Conservation (phyloP, 2,113 vertebrate genomes). For the Machaerirhynchus nigripectus region DNA sequence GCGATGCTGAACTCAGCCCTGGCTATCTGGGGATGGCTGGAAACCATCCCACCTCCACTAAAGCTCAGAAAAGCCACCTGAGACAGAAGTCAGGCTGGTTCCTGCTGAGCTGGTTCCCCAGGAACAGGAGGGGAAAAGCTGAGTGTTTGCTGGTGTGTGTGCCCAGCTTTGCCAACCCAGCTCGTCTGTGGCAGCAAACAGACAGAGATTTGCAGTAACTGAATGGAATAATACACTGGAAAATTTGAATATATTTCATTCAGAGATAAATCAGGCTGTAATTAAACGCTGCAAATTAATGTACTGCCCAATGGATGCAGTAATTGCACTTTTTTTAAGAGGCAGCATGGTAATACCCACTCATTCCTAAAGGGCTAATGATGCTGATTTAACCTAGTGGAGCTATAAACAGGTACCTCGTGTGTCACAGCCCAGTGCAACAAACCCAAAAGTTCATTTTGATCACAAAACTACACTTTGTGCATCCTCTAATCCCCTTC, state of each 20-base stretch:
- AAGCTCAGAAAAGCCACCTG: not conserved
- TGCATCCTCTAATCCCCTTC: not conserved
- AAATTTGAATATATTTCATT: conserved; percentile 61
- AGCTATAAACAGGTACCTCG: not conserved
- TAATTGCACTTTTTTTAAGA: conserved; percentile 57
- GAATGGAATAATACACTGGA: conserved; percentile 56
- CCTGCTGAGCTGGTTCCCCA: not conserved
- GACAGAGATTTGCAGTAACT: conserved; percentile 41
- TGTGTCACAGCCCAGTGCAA: not conserved
- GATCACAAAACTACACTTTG: not conserved
- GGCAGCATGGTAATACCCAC: not conserved
- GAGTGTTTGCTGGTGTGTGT: not conserved
- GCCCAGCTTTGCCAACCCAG: not conserved
- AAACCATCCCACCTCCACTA: not conserved
- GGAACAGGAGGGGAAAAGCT: not conserved
- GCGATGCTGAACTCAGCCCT: not conserved
- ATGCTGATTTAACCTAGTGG: conserved; percentile 47
- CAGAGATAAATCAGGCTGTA: conserved; percentile 64
- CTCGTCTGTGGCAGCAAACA: conserved; percentile 14
- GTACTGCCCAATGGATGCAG: conserved; percentile 44
- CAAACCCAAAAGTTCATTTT: not conserved
- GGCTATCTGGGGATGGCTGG: not conserved
- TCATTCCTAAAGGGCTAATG: conserved; percentile 45
- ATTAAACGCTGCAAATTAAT: conserved; percentile 67
- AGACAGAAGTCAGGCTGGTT: not conserved